Base-by-base conservation (phyloP, 1,140 invertebrate species). In the Drosophila orena region DNA sequence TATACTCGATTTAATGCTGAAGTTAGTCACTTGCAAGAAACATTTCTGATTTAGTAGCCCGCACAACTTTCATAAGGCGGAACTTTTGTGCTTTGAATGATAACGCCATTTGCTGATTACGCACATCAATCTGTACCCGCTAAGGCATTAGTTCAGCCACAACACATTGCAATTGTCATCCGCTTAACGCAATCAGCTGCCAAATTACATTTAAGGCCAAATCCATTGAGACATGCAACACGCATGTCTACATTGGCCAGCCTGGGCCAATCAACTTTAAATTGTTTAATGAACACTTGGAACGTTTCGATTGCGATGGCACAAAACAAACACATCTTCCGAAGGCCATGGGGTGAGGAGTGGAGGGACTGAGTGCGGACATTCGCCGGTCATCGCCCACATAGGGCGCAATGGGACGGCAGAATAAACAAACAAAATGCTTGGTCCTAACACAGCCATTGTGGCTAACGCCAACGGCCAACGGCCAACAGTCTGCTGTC, bases 241-340 rank as follows among this genome's bases (percentile, higher is more conserved):
- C 34, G 38, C 30, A n/a, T n/a, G n/a, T n/a, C n/a, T n/a, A 17
- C 7, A 42, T 24, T 37, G 12, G 60, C n/a, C 50, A 35, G 47
- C n/a, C 50, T 20, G 43, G n/a, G 50, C 64, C 66, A 70, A 70
- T 70, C 60, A 81, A 79, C 65, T 86, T 86, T 86, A 78, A 81
- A 86, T 69, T 88, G 83, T 81, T 88, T 72, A 88, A 81, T 88
- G 65, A 86, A 88, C 81, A 86, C 81, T 81, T 86, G 55, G 77
- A 88, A 49, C 57, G 62, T 60, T 75, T 47, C 52, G 73, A 79
- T 71, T 71, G 56, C 77, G 27, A 34, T 57, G 37, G 47, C 42
- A 42, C 55, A 61, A 20, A 53, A 59, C 44, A 66, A 57, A 15
- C 56, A 66, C 17, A 8, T 30, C 30, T 30, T 3, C 37, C 37